These are phyloP conservation scores for Oreohelix idahoensis DNA, from an alignment of 1,140 invertebrate species.

Conservation along the genomic window DNA sequence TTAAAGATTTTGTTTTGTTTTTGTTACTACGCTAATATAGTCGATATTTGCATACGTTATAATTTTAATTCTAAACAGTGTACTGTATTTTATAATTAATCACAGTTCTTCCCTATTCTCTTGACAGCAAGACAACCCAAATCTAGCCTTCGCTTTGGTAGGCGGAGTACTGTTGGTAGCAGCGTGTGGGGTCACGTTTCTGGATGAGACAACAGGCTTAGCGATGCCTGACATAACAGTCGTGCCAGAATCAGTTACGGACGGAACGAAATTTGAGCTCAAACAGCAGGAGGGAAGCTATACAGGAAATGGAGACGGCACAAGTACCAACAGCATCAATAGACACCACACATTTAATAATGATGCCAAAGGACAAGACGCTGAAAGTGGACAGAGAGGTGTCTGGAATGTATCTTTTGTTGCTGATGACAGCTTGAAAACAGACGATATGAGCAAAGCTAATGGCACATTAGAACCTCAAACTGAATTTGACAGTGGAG, in stretches of 20 bases:
- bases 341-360: not conserved
- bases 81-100: too few species aligned
- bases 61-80: too few species aligned
- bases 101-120: too few species aligned
- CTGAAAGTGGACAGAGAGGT: not conserved
- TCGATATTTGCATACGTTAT: too few species aligned
- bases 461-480: not conserved
- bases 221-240: not conserved
- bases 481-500: not conserved
- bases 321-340: not conserved
- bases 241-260: not conserved
- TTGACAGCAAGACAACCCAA: conserved; percentile 4
- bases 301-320: not conserved
- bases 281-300: not conserved
- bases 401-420: not conserved
- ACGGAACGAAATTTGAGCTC: not conserved
- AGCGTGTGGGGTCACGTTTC: not conserved
- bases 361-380: not conserved
- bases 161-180: not conserved
- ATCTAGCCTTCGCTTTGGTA: not conserved
- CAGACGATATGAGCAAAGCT: not conserved
- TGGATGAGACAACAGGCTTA: not conserved
- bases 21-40: too few species aligned
- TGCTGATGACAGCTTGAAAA: too few species aligned
- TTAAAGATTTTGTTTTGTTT: too few species aligned